These are phyloP conservation scores for western clawed frog (Xenopus tropicalis) DNA, from an alignment of 2,113 vertebrate species.

Conservation along the genomic window UCB_Xtro_10.0 CM004443.2:133245001-133245500, in stretches of 20 bases:
- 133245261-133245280: slow-evolving; percentile 18
- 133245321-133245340: neutral
- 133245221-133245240: slow-evolving; percentile 20
- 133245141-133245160: slow-evolving; percentile 9
- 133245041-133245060: slow-evolving; percentile 4
- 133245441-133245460: too few species aligned
- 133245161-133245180: slow-evolving; percentile 19
- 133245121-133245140: slow-evolving; percentile 26
- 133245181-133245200: slow-evolving; percentile 8
- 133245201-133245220: slow-evolving; percentile 23
- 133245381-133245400: neutral
- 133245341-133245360: slow-evolving; percentile 33
- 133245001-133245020: slow-evolving; percentile 50
- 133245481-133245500: too few species aligned
- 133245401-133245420: too few species aligned
- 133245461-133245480: too few species aligned
- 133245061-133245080: slow-evolving; percentile 8
- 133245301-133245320: neutral
- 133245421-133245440: too few species aligned
- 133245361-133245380: neutral
- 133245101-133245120: slow-evolving; percentile 20
- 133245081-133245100: slow-evolving; percentile 41
- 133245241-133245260: slow-evolving; percentile 33
- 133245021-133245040: slow-evolving; percentile 45
- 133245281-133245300: neutral